phyloP scores from a whole-genome alignment of 2,797 vertebrate species.

The Onychomys torridus region DNA sequence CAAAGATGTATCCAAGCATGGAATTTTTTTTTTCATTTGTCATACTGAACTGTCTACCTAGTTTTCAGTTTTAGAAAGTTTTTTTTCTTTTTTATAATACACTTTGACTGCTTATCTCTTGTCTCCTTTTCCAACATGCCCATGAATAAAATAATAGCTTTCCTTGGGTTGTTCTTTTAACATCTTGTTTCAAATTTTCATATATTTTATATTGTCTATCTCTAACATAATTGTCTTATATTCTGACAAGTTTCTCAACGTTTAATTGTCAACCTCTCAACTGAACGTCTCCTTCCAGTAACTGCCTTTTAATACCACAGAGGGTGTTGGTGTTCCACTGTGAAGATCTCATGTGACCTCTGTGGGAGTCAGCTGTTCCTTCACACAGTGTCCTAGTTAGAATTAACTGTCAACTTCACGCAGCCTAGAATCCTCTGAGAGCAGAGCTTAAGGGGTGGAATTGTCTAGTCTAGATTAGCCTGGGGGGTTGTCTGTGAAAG shows the following conservation, averaged over 20 bases:
- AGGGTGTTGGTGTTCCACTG: no score
- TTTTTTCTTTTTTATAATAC: neutral
- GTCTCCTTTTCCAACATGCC: neutral
- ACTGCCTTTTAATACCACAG: neutral
- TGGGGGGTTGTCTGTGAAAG: no score
- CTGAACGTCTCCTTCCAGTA: neutral
- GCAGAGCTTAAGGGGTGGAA: neutral
- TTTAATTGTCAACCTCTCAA: neutral
- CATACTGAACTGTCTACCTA: neutral
- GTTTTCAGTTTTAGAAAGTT: constrained; percentile 52
- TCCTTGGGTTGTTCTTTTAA: constrained; percentile 13
- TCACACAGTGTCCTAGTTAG: neutral
- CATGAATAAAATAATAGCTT: constrained; percentile 1
- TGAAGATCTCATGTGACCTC: neutral
- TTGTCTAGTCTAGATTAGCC: neutral
- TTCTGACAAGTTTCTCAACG: constrained; percentile 21
- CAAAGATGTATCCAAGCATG: neutral
- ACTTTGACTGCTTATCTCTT: constrained; percentile 16
- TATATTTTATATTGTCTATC: constrained; percentile 24
- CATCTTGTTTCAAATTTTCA: constrained; percentile 8
- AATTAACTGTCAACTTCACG: neutral
- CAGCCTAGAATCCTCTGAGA: neutral
- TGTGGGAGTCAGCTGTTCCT: neutral
- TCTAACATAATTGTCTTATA: constrained; percentile 6
- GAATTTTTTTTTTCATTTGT: neutral